A percentile compares a stretch with the other conserved stretches of the same genome.
phyloP scores from a whole-genome alignment of 2,113 vertebrate genomes.

The Pluvialis apricaria region DNA sequence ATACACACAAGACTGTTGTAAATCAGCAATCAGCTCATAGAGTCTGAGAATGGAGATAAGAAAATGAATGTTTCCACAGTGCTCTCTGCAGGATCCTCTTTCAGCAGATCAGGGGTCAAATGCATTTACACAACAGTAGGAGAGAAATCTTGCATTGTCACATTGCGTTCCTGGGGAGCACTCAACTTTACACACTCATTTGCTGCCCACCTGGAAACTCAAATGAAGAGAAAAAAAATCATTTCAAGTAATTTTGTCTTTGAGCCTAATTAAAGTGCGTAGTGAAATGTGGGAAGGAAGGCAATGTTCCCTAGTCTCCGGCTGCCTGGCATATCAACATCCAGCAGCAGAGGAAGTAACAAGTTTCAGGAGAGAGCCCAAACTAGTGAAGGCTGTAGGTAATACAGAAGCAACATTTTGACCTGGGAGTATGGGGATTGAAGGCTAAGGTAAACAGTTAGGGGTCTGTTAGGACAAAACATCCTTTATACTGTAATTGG shows the following conservation, averaged over 20 bases:
- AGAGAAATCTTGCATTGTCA: not conserved
- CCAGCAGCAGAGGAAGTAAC: not conserved
- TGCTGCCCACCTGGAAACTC: not conserved
- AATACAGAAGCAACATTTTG: not conserved
- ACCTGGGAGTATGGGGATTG: not conserved
- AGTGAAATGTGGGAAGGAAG: not conserved
- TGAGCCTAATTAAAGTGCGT: not conserved
- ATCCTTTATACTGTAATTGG: not conserved
- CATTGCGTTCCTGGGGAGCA: not conserved
- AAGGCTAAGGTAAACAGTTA: not conserved
- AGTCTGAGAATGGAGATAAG: not conserved
- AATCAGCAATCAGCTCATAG: conserved; percentile 17
- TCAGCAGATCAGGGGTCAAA: conserved; percentile 15
- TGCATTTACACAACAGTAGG: conserved; percentile 9
- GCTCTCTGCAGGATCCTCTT: conserved; percentile 6
- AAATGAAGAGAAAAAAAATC: not conserved
- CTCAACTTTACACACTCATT: not conserved
- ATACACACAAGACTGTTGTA: not conserved
- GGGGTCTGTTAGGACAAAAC: not conserved
- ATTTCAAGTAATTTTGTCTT: not conserved
- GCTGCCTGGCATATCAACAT: not conserved
- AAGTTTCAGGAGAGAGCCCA: not conserved
- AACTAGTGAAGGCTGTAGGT: not conserved
- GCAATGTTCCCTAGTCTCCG: not conserved
- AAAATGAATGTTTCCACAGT: not conserved